A percentile compares a stretch with the other conserved stretches of the same genome.
phyloP scores from a whole-genome alignment of 2,888 invertebrate genomes.

The Chrysotoxum bicinctum region DNA sequence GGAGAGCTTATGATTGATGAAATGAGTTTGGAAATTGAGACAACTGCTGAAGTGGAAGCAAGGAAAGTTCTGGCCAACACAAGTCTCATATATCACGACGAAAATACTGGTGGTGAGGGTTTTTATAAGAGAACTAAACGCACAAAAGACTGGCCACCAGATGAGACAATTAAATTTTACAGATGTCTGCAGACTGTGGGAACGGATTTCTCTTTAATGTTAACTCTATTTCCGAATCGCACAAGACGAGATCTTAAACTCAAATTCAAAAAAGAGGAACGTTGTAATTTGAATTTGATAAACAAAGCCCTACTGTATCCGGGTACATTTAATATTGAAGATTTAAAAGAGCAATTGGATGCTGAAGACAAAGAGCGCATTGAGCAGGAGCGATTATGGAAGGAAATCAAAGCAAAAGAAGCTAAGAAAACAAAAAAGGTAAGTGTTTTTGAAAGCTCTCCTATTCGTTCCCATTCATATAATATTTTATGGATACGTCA shows the following conservation, averaged over 20 bases:
- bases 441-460: too few species aligned
- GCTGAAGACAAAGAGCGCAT: conserved; percentile 80
- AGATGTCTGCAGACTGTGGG: conserved; percentile 93
- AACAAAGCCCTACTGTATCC: conserved; percentile 89
- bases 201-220: conserved; percentile 96
- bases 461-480: too few species aligned
- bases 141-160: conserved; percentile 88
- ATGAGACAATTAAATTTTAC: conserved; percentile 95
- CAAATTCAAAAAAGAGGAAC: conserved; percentile 96
- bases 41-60: conserved; percentile 85
- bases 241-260: conserved; percentile 91
- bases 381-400: conserved; percentile 74
- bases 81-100: conserved; percentile 86
- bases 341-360: conserved; percentile 84
- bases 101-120: conserved; percentile 83
- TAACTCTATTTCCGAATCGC: conserved; percentile 90
- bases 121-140: conserved; percentile 87
- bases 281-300: conserved; percentile 87
- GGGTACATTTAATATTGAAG: conserved; percentile 86
- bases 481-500: too few species aligned
- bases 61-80: conserved; percentile 86
- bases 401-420: conserved; percentile 75
- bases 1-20: conserved; percentile 93
- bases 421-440: conserved; percentile 76
- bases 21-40: conserved; percentile 88